Base-by-base conservation (phyloP, 1,140 invertebrate species). In the Drosophila micromelanica region DNA sequence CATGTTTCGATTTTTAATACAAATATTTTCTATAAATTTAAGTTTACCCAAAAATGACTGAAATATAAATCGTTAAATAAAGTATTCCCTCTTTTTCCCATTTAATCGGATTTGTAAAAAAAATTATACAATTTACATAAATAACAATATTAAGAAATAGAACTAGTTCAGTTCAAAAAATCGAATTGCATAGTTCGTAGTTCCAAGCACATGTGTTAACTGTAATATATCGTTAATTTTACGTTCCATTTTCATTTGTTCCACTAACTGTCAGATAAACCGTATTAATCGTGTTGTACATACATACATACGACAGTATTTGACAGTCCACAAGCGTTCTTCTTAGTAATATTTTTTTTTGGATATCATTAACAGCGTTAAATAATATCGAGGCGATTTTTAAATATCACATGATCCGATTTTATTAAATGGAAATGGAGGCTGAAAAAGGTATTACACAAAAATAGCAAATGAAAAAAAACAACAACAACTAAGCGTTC, bases 371-470 rank as follows among this genome's bases (percentile, higher is more conserved):
- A 37, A 5, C n/a, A 35, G 27, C 15, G 42, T 43, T 27, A 13
- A 23, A 42, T 2, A 57, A 6, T 20, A 35, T 43, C 6, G 5
- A 51, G 37, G 8, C n/a, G 15, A 32, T 40, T 52, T 15, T 32
- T 35, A n/a, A 35, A 8, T n/a, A 48, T 32, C 55, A 37, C 42
- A 45, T 59, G 32, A 17, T 23, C 32, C 32, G 12, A 46, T 8
- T 20, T 51, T 11, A 15, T 2, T 43, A 67, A 23, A 17, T 73
- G 55, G 55, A 73, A 35, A 56, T 60, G n/a, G 48, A 45, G 48
- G 38, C 63, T 32, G 55, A 60, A 42, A 68, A 68, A 61, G 70
- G 70, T 73, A 73, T 60, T 55, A 35, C 13, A 59, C 13, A 40
- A 67, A 45, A 32, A 32, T 32, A 12, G 35, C 32, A 9, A 2